Evolutionary conservation across 2,888 invertebrate species (phyloP).

Genomic region (Schizotus pectinicornis): DNA sequence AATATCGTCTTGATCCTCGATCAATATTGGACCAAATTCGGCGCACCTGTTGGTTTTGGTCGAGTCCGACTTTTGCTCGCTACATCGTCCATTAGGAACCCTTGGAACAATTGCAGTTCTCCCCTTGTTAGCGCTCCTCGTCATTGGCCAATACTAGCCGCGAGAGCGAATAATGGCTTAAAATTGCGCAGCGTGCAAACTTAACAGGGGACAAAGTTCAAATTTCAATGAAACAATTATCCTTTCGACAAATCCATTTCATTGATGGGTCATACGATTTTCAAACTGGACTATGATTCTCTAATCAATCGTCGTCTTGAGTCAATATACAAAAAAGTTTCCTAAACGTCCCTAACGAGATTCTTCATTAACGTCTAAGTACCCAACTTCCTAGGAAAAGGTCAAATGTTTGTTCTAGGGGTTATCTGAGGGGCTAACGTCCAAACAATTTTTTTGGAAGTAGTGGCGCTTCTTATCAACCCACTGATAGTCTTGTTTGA

Average conservation of each 20-base stretch:
- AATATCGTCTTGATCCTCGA: too few species aligned
- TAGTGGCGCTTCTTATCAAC: slow-evolving; percentile 1
- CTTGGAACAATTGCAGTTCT: too few species aligned
- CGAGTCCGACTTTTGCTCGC: too few species aligned
- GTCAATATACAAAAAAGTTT: not conserved
- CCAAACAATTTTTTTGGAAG: not conserved
- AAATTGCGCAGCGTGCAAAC: slow-evolving; percentile 8
- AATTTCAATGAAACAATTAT: slow-evolving; percentile 21
- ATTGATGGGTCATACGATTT: slow-evolving; percentile 15
- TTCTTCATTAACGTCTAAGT: too few species aligned
- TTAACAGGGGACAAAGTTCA: slow-evolving; percentile 21
- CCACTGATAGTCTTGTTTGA: not conserved
- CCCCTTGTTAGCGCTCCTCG: too few species aligned
- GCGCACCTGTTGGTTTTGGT: too few species aligned
- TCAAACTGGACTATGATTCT: slow-evolving; percentile 5
- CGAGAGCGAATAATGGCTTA: slow-evolving; percentile 1
- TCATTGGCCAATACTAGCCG: too few species aligned
- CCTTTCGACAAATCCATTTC: slow-evolving; percentile 13
- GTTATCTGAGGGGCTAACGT: not conserved
- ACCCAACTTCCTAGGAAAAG: too few species aligned
- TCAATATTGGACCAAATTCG: too few species aligned
- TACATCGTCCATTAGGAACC: too few species aligned
- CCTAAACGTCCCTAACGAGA: not conserved
- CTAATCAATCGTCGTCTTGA: not conserved
- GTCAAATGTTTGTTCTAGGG: too few species aligned